Conservation (phyloP, 2,797 vertebrate species). For the Myoxocephalus aenaeus region DNA sequence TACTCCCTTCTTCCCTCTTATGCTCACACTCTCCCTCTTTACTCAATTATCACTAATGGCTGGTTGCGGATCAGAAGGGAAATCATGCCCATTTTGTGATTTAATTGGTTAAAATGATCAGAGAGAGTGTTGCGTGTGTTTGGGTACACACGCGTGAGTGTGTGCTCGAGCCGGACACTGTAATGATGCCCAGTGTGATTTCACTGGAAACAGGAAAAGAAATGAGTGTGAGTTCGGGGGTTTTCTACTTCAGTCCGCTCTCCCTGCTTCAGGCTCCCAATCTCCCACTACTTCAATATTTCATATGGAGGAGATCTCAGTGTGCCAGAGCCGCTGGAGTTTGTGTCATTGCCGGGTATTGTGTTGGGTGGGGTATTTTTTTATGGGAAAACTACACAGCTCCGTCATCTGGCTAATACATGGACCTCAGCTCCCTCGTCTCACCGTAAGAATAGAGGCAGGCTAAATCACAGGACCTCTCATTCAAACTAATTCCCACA, state of each 20-base stretch:
- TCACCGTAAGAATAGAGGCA: slow-evolving; percentile 40
- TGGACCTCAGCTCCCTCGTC: slow-evolving; percentile 38
- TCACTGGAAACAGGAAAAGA: slow-evolving; percentile 59
- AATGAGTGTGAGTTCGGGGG: slow-evolving; percentile 44
- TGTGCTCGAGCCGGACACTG: slow-evolving; percentile 7
- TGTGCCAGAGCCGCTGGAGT: slow-evolving; percentile 51
- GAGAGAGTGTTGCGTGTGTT: slow-evolving; percentile 31
- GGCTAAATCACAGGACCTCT: slow-evolving; percentile 41
- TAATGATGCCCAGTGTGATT: slow-evolving; percentile 48
- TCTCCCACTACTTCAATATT: slow-evolving; percentile 78
- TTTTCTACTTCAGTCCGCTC: slow-evolving; percentile 51
- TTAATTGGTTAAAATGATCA: slow-evolving; percentile 66
- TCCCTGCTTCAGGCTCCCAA: slow-evolving; percentile 66
- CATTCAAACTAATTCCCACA: slow-evolving; percentile 35
- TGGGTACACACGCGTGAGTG: slow-evolving; percentile 1
- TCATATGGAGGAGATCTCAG: slow-evolving; percentile 67
- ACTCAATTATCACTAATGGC: slow-evolving; percentile 62
- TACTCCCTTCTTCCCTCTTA: slow-evolving; percentile 51
- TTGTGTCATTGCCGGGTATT: slow-evolving; percentile 30
- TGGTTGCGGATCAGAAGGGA: slow-evolving; percentile 55
- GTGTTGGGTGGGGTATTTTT: slow-evolving; percentile 65
- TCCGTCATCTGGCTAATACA: slow-evolving; percentile 73
- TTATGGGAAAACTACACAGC: slow-evolving; percentile 75
- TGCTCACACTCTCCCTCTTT: slow-evolving; percentile 38
- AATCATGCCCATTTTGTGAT: slow-evolving; percentile 62